These are phyloP conservation scores for Invenusta paracnida DNA, from an alignment of 2,888 invertebrate genomes.

Conservation along the genomic window DNA sequence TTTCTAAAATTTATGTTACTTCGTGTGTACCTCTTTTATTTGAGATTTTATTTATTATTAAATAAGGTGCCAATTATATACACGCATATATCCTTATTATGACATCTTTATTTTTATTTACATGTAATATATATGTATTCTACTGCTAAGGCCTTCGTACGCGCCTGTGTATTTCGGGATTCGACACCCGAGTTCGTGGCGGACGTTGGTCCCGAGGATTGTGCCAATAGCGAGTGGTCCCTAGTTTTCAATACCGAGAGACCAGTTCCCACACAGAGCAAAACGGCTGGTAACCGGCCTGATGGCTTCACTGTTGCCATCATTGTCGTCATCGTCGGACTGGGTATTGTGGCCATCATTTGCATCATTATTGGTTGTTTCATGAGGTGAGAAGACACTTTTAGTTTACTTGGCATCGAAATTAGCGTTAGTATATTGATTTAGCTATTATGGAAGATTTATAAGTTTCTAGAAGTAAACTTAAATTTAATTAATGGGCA, in stretches of 20 bases:
- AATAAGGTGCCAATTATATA: no score
- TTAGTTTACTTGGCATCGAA: no score
- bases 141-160: constrained; percentile 75
- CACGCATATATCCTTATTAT: no score
- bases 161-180: constrained; percentile 64
- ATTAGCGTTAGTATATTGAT: no score
- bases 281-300: neutral
- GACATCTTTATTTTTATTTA: no score
- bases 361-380: constrained; percentile 29
- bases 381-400: neutral
- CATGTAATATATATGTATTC: no score
- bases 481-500: no score
- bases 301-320: constrained; percentile 12
- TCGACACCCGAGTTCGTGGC: neutral
- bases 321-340: constrained; percentile 5
- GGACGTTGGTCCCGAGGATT: neutral
- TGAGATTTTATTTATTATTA: no score
- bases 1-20: no score
- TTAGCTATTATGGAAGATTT: no score
- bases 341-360: constrained; percentile 15
- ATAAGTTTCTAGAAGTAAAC: no score
- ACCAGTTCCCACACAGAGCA: neutral
- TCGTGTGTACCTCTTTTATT: no score
- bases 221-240: constrained; percentile 42
- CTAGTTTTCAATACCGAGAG: constrained; percentile 35